These are phyloP conservation scores for Rhingia campestris DNA, from an alignment of 2,888 invertebrate species.

Conservation along the genomic window DNA sequence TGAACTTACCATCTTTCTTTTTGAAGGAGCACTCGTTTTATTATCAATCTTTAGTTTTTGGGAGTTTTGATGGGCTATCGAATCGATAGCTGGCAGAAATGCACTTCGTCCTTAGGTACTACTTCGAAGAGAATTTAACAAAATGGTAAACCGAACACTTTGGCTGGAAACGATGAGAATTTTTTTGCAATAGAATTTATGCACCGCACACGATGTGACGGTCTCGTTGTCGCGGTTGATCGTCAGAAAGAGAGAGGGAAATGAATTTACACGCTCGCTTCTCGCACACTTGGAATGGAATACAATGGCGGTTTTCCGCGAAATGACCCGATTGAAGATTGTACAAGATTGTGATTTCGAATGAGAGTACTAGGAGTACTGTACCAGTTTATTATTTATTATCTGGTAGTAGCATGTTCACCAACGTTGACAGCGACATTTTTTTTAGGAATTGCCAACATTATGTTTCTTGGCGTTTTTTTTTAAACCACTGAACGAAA, in stretches of 20 bases:
- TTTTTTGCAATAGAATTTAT: slow-evolving; percentile 64
- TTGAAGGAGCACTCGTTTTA: slow-evolving; percentile 39
- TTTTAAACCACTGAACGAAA: too few relatives aligned
- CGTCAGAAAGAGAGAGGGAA: slow-evolving; percentile 61
- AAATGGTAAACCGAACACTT: slow-evolving; percentile 15
- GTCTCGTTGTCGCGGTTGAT: slow-evolving; percentile 68
- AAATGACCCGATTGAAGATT: slow-evolving; percentile 9
- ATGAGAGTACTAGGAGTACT: slow-evolving; percentile 6
- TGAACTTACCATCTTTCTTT: slow-evolving; percentile 69
- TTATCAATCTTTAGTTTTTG: slow-evolving; percentile 24
- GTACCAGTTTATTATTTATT: too few relatives aligned
- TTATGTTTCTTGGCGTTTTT: too few relatives aligned
- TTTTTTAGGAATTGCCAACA: too few relatives aligned
- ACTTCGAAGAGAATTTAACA: slow-evolving; percentile 18
- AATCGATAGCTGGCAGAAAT: not conserved
- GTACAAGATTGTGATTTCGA: slow-evolving; percentile 35
- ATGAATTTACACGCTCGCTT: slow-evolving; percentile 25
- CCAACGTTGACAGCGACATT: not conserved
- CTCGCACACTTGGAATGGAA: slow-evolving; percentile 45
- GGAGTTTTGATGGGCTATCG: not conserved
- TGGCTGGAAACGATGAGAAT: slow-evolving; percentile 44
- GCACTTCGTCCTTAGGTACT: slow-evolving; percentile 23
- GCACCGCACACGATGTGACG: slow-evolving; percentile 72
- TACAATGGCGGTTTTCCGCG: slow-evolving; percentile 36
- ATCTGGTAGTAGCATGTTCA: not conserved